Percentiles rank a stretch among this genome's conserved stretches.
Evolutionary conservation across 2,113 vertebrate genomes (phyloP).

Genomic region (Aegithalos caudatus): DNA sequence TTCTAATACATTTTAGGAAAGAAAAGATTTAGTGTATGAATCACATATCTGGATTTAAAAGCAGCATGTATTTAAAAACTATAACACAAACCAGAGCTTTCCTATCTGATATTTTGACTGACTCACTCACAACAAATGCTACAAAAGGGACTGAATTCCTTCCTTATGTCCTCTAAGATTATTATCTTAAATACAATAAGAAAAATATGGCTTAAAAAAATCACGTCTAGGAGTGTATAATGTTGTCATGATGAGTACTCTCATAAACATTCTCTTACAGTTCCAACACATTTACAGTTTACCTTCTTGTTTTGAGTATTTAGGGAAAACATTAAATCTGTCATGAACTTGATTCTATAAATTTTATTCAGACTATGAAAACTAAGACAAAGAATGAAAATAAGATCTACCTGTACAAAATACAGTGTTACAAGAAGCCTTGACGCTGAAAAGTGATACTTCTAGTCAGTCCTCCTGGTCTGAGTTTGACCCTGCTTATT

Average conservation of each 20-base stretch:
- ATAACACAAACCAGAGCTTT: conserved; percentile 19
- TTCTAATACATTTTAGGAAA: conserved; percentile 8
- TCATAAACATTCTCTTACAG: neutral
- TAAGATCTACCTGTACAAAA: neutral
- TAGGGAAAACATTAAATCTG: neutral
- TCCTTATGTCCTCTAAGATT: conserved; percentile 18
- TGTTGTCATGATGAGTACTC: neutral
- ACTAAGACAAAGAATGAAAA: neutral
- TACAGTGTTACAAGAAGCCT: neutral
- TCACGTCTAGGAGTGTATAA: neutral
- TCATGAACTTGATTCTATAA: neutral
- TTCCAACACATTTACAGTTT: neutral
- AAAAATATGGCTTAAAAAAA: neutral
- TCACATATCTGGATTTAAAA: conserved; percentile 35
- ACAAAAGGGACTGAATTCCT: conserved; percentile 42
- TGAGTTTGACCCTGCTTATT: neutral
- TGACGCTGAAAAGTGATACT: neutral
- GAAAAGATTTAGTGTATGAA: neutral
- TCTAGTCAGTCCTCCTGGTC: neutral
- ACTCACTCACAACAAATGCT: conserved; percentile 24
- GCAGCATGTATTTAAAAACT: conserved; percentile 7
- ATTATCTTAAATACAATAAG: neutral
- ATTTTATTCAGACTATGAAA: neutral
- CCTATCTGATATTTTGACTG: conserved; percentile 45
- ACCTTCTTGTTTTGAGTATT: neutral